Evolutionary conservation across 2,888 invertebrate genomes (phyloP).

Genomic region (Ditula angustiorana): DNA sequence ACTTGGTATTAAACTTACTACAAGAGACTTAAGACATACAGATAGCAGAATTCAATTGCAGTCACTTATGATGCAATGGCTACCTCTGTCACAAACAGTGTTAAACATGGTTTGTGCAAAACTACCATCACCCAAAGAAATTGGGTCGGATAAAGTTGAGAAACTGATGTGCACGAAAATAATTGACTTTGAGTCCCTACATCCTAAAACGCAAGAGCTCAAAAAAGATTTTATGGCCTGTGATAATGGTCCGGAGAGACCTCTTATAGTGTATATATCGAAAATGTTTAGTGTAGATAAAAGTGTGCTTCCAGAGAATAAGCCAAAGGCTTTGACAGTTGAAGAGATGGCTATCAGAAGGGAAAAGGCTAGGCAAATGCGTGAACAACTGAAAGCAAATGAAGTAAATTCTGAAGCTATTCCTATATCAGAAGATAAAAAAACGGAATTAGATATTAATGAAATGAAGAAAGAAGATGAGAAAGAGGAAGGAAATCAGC

Average conservation of each 20-base stretch:
- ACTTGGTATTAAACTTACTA: conserved; percentile 90
- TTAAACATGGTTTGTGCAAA: conserved; percentile 92
- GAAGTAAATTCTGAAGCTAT: conserved; percentile 51
- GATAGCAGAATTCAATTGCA: conserved; percentile 92
- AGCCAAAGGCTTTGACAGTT: conserved; percentile 90
- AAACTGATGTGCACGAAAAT: conserved; percentile 92
- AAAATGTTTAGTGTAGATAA: conserved; percentile 96
- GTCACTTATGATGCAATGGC: conserved; percentile 94
- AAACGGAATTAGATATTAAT: conserved; percentile 43
- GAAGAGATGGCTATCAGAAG: conserved; percentile 90
- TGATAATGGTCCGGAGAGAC: conserved; percentile 86
- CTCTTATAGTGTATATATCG: conserved; percentile 91
- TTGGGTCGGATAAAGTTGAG: conserved; percentile 92
- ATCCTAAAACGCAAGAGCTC: conserved; percentile 88
- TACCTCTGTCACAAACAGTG: conserved; percentile 93
- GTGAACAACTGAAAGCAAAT: conserved; percentile 84
- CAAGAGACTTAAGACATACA: conserved; percentile 91
- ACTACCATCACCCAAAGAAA: conserved; percentile 92
- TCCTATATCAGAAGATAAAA: conserved; percentile 49
- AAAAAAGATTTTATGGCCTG: conserved; percentile 90
- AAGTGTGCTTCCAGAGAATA: conserved; percentile 91
- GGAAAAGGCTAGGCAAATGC: conserved; percentile 88
- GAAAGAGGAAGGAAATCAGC: conserved; percentile 80
- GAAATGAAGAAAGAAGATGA: conserved; percentile 52
- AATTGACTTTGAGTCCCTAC: conserved; percentile 88